Conservation (phyloP, 92 coral and sea anemone species). For the Porites divaricata region DNA sequence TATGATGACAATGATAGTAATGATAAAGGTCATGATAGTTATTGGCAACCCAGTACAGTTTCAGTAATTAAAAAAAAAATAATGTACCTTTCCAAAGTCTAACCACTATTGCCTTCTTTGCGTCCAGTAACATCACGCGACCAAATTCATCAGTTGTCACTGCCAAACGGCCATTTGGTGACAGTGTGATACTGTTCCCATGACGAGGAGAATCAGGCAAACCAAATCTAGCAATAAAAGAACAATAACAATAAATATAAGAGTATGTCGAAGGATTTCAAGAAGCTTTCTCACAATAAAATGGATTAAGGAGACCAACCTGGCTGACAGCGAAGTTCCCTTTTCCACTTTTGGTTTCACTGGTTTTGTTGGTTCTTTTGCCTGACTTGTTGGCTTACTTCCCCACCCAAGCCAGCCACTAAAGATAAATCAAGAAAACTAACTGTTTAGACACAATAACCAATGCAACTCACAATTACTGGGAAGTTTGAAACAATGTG, state of each 20-base stretch:
- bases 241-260: too few species aligned
- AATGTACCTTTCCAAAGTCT: constrained; percentile 95
- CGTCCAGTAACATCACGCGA: constrained; percentile 88
- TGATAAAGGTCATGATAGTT: too few species aligned
- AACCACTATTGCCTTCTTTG: constrained; percentile 82
- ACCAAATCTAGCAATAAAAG: constrained; percentile 74
- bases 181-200: constrained; percentile 87
- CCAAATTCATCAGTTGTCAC: constrained; percentile 99
- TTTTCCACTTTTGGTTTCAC: constrained; percentile 93
- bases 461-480: too few species aligned
- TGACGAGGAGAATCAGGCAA: constrained; percentile 88
- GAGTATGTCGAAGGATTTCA: not conserved
- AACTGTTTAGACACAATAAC: not conserved
- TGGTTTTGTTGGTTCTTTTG: constrained; percentile 71
- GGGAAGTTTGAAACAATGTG: too few species aligned
- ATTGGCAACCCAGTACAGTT: too few species aligned
- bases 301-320: constrained; percentile 48
- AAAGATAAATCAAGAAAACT: not conserved
- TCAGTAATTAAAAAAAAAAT: not conserved
- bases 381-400: constrained; percentile 61
- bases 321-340: constrained; percentile 87
- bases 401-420: constrained; percentile 99
- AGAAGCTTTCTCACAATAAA: not conserved
- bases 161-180: constrained; percentile 94
- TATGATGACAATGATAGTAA: too few species aligned